Evolutionary conservation across 2,113 vertebrate genomes (phyloP).

Genomic region (Cettia cetti): DNA sequence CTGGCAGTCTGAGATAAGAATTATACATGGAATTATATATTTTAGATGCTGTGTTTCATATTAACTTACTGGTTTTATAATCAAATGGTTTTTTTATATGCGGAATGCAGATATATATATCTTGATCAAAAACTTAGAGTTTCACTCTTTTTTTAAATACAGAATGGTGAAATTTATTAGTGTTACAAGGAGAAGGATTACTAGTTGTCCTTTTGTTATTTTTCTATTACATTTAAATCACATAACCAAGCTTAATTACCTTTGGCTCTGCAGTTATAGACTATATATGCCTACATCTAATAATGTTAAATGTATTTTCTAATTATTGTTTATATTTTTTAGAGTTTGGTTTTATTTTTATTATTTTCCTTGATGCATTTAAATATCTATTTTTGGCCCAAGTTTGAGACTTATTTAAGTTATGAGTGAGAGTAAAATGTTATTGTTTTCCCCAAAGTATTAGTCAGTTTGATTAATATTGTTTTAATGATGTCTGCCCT

Average conservation of each 20-base stretch:
- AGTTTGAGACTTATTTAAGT: neutral
- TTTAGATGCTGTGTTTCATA: neutral
- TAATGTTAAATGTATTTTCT: neutral
- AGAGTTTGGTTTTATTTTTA: neutral
- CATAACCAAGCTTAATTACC: neutral
- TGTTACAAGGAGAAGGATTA: neutral
- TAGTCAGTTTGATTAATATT: neutral
- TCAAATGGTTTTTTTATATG: neutral
- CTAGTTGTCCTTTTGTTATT: neutral
- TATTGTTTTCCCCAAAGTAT: neutral
- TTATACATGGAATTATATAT: neutral
- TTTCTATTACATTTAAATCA: neutral
- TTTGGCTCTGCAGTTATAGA: neutral
- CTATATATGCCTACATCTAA: neutral
- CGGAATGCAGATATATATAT: neutral
- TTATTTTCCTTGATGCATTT: neutral
- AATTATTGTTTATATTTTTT: neutral
- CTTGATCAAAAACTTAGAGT: neutral
- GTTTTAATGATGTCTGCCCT: neutral
- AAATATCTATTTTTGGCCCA: neutral
- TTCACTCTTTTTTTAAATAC: neutral
- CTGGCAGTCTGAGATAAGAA: neutral
- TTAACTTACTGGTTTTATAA: neutral
- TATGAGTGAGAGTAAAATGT: neutral
- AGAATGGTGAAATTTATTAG: neutral